phyloP scores from a whole-genome alignment of 2,888 invertebrate species.

The Eucera pruinosa region DNA sequence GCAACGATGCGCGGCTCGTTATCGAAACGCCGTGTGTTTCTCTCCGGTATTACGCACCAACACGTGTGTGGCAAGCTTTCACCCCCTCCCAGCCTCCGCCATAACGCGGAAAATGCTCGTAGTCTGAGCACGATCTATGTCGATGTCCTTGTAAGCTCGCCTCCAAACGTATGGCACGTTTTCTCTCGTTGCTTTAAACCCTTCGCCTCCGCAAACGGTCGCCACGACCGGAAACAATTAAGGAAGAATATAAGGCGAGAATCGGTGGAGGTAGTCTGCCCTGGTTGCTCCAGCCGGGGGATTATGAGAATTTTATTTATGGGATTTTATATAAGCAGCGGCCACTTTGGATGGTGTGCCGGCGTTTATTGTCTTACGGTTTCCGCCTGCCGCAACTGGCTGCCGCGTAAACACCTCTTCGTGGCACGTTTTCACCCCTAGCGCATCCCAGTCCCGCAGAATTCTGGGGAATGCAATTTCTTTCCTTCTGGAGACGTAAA shows the following conservation, averaged over 20 bases:
- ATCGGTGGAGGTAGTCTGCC: background rate
- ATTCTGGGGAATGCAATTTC: conserved; percentile 68
- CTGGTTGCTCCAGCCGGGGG: background rate
- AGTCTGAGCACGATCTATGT: conserved; percentile 49
- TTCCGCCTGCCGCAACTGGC: conserved; percentile 9
- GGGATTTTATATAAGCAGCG: conserved; percentile 75
- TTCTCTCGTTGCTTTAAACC: conserved; percentile 38
- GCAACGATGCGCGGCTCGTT: conserved; percentile 47
- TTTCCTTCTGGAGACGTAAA: no score
- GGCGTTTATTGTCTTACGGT: conserved; percentile 75
- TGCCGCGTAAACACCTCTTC: conserved; percentile 21
- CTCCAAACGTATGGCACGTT: conserved; percentile 57
- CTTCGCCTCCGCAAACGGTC: conserved; percentile 27
- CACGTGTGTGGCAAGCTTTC: conserved; percentile 12
- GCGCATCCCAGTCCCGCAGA: conserved; percentile 62
- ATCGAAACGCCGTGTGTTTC: conserved; percentile 48
- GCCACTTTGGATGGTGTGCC: conserved; percentile 68
- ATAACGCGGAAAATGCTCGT: conserved; percentile 5
- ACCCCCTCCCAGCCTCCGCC: background rate
- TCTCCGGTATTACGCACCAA: conserved; percentile 45
- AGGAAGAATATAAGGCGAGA: conserved; percentile 60
- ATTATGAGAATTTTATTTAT: conserved; percentile 79
- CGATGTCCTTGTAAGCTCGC: conserved; percentile 37
- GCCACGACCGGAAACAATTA: conserved; percentile 70
- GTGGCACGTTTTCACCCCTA: conserved; percentile 20